Base-by-base conservation (phyloP, 2,797 vertebrate species). In the Alcedo atthis region DNA sequence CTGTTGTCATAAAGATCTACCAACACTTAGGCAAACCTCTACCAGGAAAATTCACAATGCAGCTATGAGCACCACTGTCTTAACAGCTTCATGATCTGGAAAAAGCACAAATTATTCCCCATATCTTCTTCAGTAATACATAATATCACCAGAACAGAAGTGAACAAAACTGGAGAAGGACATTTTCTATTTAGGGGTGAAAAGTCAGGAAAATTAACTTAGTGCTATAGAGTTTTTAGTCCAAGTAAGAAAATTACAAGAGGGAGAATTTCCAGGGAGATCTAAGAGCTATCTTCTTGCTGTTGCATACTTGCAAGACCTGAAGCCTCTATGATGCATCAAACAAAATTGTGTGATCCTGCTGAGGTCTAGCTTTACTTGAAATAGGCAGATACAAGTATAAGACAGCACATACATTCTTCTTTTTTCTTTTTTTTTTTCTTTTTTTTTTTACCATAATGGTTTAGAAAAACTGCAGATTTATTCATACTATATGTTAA, bases 131-230 rank as follows among this genome's bases (percentile, higher is more conserved):
- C 24, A 48, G 16, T 32, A 70, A 33, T 26, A 49, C 1, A 5
- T n/a, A 76, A 15, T 26, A 35, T 40, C 61, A 73, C 5, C 15
- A 80, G 21, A 69, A 89, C 3, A 85, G 48, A 89, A 73, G 43
- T 0, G 0, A 82, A 11, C 24, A 67, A 61, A 59, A 55, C 5
- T 21, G 20, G 30, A 66, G 11, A 68, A 84, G 3, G 3, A 2
- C 45, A 3, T 64, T 93, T 92, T 53, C 7, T 53, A 14, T 17
- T 32, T 73, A 17, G 3, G 4, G 22, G 8, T 57, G 35, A 85
- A 77, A 43, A 67, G 7, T 17, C 48, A 70, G 15, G 42, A 26
- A 49, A 32, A 51, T 58, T 48, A 54, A 13, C 28, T 68, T 42
- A 20, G 15, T 49, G 15, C 5, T 85, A 40, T 2, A 21, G 22